Percentiles rank a stretch among this genome's conserved stretches.
Evolutionary conservation across 92 coral and sea anemone genomes (phyloP).

Genomic region (Phenganax subtilis): DNA sequence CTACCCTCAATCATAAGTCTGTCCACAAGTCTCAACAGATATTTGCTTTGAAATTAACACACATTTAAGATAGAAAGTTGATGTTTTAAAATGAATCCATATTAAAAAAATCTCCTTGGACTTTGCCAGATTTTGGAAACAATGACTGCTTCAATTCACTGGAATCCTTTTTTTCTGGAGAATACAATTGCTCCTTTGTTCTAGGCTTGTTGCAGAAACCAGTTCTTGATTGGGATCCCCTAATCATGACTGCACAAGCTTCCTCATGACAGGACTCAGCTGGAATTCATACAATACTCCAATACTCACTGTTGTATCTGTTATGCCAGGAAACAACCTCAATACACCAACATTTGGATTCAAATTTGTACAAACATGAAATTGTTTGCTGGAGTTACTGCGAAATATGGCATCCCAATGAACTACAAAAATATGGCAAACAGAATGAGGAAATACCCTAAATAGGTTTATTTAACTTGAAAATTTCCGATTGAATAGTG

Average conservation of each 20-base stretch:
- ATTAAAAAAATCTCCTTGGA: neutral
- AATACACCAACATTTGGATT: constrained; percentile 86
- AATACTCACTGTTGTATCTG: constrained; percentile 78
- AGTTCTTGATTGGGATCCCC: no score
- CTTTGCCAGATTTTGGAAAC: neutral
- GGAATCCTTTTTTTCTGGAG: neutral
- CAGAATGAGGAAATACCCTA: neutral
- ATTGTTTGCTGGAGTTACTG: constrained; percentile 58
- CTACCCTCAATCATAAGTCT: neutral
- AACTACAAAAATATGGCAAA: constrained; percentile 47
- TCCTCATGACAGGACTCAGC: neutral
- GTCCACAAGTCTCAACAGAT: no score
- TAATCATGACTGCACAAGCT: neutral
- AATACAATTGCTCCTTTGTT: neutral
- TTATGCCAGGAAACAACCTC: constrained; percentile 92
- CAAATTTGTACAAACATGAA: constrained; percentile 71
- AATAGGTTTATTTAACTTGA: no score
- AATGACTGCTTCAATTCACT: neutral
- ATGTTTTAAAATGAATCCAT: no score
- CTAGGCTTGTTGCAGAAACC: no score
- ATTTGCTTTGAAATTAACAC: no score
- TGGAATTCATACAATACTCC: constrained; percentile 34
- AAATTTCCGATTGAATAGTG: no score
- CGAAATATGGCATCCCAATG: constrained; percentile 98
- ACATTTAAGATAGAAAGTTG: no score